phyloP scores from a whole-genome alignment of 1,140 invertebrate species.

The Coelopa frigida region DNA sequence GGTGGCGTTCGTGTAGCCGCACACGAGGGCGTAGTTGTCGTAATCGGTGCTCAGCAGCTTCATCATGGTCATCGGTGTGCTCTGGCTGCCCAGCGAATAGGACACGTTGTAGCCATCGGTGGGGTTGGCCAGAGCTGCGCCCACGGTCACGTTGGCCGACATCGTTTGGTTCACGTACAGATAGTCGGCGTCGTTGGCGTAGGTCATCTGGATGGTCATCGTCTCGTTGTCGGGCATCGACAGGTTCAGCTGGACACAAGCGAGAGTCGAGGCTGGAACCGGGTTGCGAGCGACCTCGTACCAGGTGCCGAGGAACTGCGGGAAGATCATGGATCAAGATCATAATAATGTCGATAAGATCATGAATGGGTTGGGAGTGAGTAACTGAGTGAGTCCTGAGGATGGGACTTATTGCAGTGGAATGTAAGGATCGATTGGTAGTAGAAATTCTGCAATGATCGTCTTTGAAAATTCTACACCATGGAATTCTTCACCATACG shows the following conservation, averaged over 20 bases:
- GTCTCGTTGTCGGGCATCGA: constrained; percentile 9
- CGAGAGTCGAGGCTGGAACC: background rate
- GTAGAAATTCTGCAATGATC: too few relatives aligned
- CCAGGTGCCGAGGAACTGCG: constrained; percentile 32
- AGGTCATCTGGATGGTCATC: constrained; percentile 25
- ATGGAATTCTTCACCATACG: too few relatives aligned
- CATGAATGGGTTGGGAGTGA: too few relatives aligned
- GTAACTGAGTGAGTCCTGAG: too few relatives aligned
- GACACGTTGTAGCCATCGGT: constrained; percentile 20
- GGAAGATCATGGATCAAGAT: too few relatives aligned
- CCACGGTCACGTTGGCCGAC: constrained; percentile 23
- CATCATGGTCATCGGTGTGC: constrained; percentile 16
- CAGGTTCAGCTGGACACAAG: constrained; percentile 27
- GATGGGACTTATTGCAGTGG: too few relatives aligned
- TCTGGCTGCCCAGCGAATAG: constrained; percentile 20
- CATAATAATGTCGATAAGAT: too few relatives aligned
- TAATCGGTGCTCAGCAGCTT: constrained; percentile 31
- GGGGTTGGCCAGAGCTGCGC: background rate
- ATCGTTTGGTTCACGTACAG: constrained; percentile 38
- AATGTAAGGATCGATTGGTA: too few relatives aligned
- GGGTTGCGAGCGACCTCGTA: constrained; percentile 34
- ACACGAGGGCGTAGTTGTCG: constrained; percentile 20
- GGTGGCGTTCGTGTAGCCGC: constrained; percentile 29
- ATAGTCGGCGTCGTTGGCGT: constrained; percentile 20
- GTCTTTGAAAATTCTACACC: too few relatives aligned